Percentiles rank a stretch among this genome's conserved stretches.
Evolutionary conservation across 2,113 vertebrate species (phyloP).

Genomic region (Thalassarche chlororhynchos): DNA sequence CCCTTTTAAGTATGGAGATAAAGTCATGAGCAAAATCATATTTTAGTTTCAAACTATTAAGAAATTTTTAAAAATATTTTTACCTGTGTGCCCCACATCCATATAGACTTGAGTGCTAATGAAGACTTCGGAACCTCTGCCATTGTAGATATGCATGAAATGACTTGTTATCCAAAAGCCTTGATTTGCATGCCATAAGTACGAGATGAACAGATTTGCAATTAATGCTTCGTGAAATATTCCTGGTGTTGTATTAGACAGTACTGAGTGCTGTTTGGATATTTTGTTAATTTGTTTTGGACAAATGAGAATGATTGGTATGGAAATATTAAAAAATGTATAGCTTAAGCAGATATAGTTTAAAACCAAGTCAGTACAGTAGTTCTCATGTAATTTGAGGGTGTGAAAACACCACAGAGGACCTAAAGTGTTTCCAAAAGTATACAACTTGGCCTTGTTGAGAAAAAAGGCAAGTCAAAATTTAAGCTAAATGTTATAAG

Average conservation of each 20-base stretch:
- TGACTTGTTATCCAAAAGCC: not conserved
- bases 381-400: not conserved
- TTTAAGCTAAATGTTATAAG: not conserved
- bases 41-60: not conserved
- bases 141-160: not conserved
- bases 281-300: not conserved
- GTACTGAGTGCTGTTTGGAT: not conserved
- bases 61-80: not conserved
- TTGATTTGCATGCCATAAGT: fast-evolving
- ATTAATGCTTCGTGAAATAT: not conserved
- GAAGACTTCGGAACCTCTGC: not conserved
- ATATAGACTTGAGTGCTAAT: not conserved
- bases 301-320: not conserved
- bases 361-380: not conserved
- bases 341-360: not conserved
- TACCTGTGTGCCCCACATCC: fast-evolving
- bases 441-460: not conserved
- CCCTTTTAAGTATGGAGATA: not conserved
- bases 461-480: not conserved
- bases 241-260: not conserved
- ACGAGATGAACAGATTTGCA: not conserved
- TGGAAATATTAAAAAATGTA: not conserved
- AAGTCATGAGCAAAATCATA: not conserved
- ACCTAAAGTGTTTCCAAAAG: not conserved
- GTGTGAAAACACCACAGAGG: not conserved